A percentile compares a stretch with the other conserved stretches of the same genome.
Conservation (phyloP, 64 coral and sea anemone species). For the Exaiptasia diaphana region DNA sequence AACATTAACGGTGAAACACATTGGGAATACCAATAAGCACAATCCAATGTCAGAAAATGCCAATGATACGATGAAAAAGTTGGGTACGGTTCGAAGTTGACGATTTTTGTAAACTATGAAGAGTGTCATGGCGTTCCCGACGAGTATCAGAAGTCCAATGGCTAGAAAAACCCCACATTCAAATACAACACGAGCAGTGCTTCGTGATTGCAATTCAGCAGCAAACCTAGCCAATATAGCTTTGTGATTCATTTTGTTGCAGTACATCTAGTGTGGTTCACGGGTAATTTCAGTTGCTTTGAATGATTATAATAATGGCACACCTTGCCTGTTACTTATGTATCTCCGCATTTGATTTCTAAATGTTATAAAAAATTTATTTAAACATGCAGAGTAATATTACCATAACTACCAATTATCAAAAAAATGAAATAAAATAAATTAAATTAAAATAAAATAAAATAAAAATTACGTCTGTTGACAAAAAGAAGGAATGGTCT, state of each 20-base stretch:
- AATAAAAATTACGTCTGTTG: too few species aligned
- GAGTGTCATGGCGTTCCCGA: slow-evolving; percentile 28
- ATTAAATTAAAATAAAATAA: too few species aligned
- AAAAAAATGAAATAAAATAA: too few species aligned
- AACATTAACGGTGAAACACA: slow-evolving; percentile 18
- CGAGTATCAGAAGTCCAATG: background rate
- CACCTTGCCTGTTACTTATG: too few species aligned
- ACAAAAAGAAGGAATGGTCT: too few species aligned
- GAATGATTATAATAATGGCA: too few species aligned
- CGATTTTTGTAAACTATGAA: slow-evolving; percentile 9
- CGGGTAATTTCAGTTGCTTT: too few species aligned
- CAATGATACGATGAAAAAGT: slow-evolving; percentile 49
- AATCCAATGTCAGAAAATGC: slow-evolving; percentile 64
- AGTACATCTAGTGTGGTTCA: too few species aligned
- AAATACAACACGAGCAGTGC: background rate
- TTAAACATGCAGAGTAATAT: too few species aligned
- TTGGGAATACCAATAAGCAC: slow-evolving; percentile 17
- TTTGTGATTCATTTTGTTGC: background rate
- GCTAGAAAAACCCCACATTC: background rate
- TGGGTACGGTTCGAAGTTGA: slow-evolving; percentile 49
- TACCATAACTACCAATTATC: too few species aligned
- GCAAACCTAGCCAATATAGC: background rate
- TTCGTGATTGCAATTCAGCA: background rate
- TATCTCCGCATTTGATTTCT: too few species aligned
- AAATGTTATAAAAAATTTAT: too few species aligned